Evolutionary conservation across 2,797 vertebrate genomes (phyloP), one percentile per base, ranked within the genome.

Genomic region (Anolis apletophallus): DNA sequence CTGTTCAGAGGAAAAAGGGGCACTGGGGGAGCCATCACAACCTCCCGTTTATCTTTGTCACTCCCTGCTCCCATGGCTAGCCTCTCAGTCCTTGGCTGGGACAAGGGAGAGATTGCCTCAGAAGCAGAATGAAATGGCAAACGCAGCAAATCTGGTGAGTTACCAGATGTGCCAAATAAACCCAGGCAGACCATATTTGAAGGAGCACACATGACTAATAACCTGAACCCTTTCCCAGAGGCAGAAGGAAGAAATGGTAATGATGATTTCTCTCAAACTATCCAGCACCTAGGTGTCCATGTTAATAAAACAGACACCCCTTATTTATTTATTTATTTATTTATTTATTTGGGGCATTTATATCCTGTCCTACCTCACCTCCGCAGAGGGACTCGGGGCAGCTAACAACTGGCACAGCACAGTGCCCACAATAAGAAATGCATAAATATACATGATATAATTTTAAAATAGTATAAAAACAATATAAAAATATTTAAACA

Each of bases 1-100:
- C 94, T 84, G 81, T 95, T 86, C 57, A 21, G 75, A 80, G n/a
- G 84, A 19, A 73, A 79, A 80, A 86, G 32, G 84, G 88, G 88
- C n/a, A 74, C 80, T 75, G 23, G 80, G 88, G 88, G 84, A 89
- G 75, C 81, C 81, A 86, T 89, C 95, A 91, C 81, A 75, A 88
- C 91, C 80, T 76, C 92, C 92, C 79, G 90, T 94, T 94, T 88
- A 92, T 95, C 94, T 94, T 91, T 93, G 94, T 90, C 94, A 92
- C 85, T 26, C 85, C 75, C 80, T 19, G 77, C 84, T 85, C 91
- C 92, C 92, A 61, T 83, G 86, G 57, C 89, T 90, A 90, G 87
- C 84, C 91, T 85, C 77, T 74, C 3, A 0, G 89, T 89, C 74
- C 89, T 81, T 0, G 50, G 87, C 89, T 93, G 89, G 87, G 85